Evolutionary conservation across 1,140 invertebrate species (phyloP), one percentile per base, ranked within the genome.

Genomic region (Brachionus paranguensis): DNA sequence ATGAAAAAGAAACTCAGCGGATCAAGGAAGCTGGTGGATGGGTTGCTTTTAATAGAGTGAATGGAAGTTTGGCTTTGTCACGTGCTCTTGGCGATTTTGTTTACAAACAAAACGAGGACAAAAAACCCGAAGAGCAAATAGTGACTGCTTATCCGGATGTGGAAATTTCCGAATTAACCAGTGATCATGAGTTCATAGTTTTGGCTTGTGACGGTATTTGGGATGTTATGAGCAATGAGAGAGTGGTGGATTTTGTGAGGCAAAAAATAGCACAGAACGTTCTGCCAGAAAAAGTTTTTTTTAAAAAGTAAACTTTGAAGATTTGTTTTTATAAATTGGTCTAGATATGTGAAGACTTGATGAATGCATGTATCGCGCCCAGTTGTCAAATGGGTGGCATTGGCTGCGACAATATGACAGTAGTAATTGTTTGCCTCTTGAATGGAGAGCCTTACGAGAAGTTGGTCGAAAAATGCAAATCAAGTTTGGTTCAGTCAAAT

Each of bases 381-480:
- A 96, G 98, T 90, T 95, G 94, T 87, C 93, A 95, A 86, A 96
- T 97, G 92, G 96, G 95, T 41, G 96, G 95, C 3, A 91, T 97
- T 45, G 97, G 97, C 76, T 99, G 96, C 89, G 97, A 99, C 89
- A 99, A 99, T 90, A 99, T 99, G 97, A 98, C 96, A 43, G 95
- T 96, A 0, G 91, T 97, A 64, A 89, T 98, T 8, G 92, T 97
- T 8, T 94, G 94, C 88, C 92, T 95, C 27, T 89, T 94, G 3
- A 92, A 94, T 60, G 93, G 92, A 45, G 92, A 92, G 85, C 91
- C 93, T 12, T 95, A 93, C 86, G 92, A 92, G 64, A 91, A 93
- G 84, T 89, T 95, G 37, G 88, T 88, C 10, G 86, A 86, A 33
- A 87, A 87, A 81, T 91, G 91, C 85, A 85, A 87, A 24, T 72